Evolutionary conservation across 2,113 vertebrate genomes (phyloP).

Genomic region (Galbula dea): DNA sequence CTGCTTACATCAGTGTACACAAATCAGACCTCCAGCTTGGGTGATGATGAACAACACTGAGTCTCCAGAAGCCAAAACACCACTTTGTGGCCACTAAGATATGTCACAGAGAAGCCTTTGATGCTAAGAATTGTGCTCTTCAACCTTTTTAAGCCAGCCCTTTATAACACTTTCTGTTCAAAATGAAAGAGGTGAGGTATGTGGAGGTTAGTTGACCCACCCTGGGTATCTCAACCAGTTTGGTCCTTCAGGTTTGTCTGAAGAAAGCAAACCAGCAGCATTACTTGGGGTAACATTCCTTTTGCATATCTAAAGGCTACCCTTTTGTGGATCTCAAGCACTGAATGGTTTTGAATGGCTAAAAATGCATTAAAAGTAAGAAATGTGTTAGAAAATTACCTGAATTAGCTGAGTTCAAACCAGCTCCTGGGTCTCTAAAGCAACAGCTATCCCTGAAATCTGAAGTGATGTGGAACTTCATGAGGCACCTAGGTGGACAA

Average conservation of each 20-base stretch:
- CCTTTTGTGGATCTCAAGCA: background rate
- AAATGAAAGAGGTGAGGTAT: background rate
- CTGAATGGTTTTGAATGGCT: background rate
- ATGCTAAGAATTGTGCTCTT: background rate
- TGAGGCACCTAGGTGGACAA: background rate
- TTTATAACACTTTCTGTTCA: background rate
- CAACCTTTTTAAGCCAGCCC: background rate
- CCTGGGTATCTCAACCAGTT: background rate
- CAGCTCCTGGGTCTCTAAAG: background rate
- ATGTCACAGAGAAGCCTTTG: background rate
- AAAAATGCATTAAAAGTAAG: background rate
- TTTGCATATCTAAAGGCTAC: background rate
- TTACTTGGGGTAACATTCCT: background rate
- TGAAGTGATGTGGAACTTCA: background rate
- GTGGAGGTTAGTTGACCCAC: background rate
- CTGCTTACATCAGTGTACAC: background rate
- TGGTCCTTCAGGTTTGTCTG: background rate
- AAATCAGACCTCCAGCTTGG: background rate
- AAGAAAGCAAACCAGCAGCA: background rate
- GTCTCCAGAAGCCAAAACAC: background rate
- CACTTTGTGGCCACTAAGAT: background rate
- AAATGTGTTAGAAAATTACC: background rate
- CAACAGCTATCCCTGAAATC: background rate
- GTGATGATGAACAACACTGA: background rate
- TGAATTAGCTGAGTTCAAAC: background rate